Percentiles rank a stretch among this genome's conserved stretches.
These are phyloP conservation scores for Argyresthia albistria DNA, from an alignment of 2,888 invertebrate genomes.

Conservation along the genomic window DNA sequence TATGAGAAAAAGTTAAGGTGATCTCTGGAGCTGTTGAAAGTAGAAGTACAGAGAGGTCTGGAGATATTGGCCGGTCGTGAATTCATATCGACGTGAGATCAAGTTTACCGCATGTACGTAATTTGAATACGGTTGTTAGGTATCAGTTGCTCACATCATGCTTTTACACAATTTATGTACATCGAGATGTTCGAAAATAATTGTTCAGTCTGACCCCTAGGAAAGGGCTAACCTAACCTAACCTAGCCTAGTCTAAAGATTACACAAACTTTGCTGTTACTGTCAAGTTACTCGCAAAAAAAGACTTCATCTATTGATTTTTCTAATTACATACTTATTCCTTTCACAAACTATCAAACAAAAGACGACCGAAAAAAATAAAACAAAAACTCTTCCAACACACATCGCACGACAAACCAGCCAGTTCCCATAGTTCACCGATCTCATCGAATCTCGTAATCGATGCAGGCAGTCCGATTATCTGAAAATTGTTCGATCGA, in stretches of 20 bases:
- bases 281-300: no score
- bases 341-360: no score
- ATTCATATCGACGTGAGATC: neutral
- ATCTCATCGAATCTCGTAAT: slow-evolving; percentile 25
- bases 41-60: neutral
- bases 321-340: no score
- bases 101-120: neutral
- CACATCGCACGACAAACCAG: neutral
- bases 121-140: slow-evolving; percentile 1
- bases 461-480: slow-evolving; percentile 45
- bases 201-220: no score
- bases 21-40: no score
- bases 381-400: neutral
- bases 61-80: neutral
- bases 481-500: slow-evolving; percentile 54
- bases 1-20: neutral
- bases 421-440: slow-evolving; percentile 3
- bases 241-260: no score
- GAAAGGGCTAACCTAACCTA: no score
- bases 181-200: no score
- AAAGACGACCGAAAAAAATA: no score
- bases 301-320: neutral
- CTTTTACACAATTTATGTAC: no score
- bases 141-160: no score
- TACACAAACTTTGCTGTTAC: no score